Evolutionary conservation across 2,797 vertebrate species (phyloP), one percentile per base, ranked within the genome.

Genomic region (Pterois miles): DNA sequence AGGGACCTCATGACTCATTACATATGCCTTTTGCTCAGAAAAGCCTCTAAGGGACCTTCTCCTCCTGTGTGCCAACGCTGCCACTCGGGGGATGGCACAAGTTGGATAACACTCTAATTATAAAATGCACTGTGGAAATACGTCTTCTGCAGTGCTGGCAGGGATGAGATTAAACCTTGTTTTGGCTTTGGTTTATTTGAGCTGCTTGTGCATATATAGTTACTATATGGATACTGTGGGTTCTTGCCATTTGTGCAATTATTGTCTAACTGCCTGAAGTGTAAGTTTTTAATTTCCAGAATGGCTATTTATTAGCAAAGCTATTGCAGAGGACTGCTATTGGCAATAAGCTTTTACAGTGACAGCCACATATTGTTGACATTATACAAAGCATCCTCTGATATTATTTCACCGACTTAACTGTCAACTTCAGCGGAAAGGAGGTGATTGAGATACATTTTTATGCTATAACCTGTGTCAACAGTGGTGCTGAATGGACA

Each of bases 71-170:
- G 84, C 88, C 86, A 88, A 65, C 60, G 87, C 88, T 83, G 86
- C 87, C 86, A 79, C 88, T 87, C 22, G 75, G 86, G 82, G 85
- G 76, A 85, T 77, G 82, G 88, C 81, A 80, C 84, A 84, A 91
- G 81, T 88, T 86, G 87, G 81, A 91, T 90, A 90, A 87, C 79
- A 40, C 78, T 92, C 76, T 88, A 92, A 90, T 91, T 91, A 92
- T 88, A 89, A 88, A 86, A 88, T 85, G 77, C 78, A 70, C 81
- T 76, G 63, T 78, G 78, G 23, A 88, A 79, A 83, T 86, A 83
- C 63, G 85, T 80, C 71, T 86, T 86, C 67, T 89, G 86, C 81
- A 40, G 66, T 48, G 79, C 86, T 87, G 84, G 86, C 79, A 89
- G 81, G 71, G 65, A 80, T 36, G 71, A 89, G 82, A 92, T 89